phyloP scores from a whole-genome alignment of 2,113 vertebrate species.

The Noctilio leporinus region DNA sequence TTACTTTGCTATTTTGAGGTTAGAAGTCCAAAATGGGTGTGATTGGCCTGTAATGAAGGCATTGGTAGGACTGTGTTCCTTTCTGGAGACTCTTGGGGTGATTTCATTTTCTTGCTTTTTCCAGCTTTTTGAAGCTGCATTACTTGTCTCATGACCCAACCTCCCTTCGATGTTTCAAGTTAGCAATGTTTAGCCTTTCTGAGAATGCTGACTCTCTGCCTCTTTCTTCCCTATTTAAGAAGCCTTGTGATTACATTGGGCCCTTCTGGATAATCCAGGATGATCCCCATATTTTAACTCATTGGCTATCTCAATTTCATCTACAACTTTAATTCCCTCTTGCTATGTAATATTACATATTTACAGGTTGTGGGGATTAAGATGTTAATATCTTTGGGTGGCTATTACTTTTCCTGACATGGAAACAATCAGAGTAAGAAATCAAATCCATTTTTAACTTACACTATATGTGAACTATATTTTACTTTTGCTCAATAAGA shows the following conservation, averaged over 20 bases:
- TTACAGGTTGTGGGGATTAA: neutral
- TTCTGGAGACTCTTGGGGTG: neutral
- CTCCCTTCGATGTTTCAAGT: neutral
- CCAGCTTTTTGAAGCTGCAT: neutral
- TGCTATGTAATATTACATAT: neutral
- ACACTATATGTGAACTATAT: neutral
- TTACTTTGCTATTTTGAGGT: neutral
- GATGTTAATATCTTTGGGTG: neutral
- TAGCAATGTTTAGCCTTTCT: neutral
- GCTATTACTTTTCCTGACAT: neutral
- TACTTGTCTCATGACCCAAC: neutral
- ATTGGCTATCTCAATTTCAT: constrained; percentile 3
- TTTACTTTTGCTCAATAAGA: neutral
- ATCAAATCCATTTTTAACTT: neutral
- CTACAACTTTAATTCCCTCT: neutral
- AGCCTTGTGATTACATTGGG: neutral
- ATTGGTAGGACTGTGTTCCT: neutral
- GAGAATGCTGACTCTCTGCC: neutral
- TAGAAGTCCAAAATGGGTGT: neutral
- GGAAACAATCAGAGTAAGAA: neutral
- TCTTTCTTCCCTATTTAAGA: neutral
- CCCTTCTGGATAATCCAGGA: neutral
- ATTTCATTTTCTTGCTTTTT: neutral
- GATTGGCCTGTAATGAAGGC: neutral
- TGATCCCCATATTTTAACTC: neutral